Evolutionary conservation across 1,140 invertebrate genomes (phyloP).

Genomic region (Habropoda laboriosa): DNA sequence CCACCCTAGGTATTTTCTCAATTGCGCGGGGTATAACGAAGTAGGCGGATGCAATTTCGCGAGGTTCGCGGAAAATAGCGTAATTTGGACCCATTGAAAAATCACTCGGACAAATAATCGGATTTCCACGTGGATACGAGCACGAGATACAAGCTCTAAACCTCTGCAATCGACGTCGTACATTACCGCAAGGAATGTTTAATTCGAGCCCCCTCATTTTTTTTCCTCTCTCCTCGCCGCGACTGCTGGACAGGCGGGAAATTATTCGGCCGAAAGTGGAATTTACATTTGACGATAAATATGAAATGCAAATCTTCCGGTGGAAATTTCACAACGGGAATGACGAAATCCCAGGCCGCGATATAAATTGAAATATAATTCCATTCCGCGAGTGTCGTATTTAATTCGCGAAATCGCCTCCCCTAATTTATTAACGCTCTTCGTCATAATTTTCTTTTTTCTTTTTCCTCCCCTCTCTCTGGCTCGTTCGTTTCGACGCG

Average conservation of each 20-base stretch:
- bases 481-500: not conserved
- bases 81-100: not conserved
- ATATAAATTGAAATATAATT: constrained; percentile 38
- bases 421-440: constrained; percentile 21
- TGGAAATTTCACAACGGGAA: constrained; percentile 18
- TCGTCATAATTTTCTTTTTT: not conserved
- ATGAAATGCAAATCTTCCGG: constrained; percentile 29
- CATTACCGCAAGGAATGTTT: not conserved
- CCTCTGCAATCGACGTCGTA: not conserved
- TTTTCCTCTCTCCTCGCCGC: no score
- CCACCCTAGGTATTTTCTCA: no score
- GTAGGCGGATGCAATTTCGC: no score
- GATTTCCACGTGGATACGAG: no score
- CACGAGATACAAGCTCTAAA: not conserved
- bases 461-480: no score
- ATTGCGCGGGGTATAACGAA: no score
- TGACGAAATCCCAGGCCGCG: constrained; percentile 9
- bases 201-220: not conserved
- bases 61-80: no score
- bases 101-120: not conserved
- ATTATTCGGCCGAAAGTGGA: constrained; percentile 1
- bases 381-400: not conserved
- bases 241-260: not conserved
- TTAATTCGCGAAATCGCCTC: constrained; percentile 2
- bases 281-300: constrained; percentile 23